Percentiles rank a stretch among this genome's conserved stretches.
Conservation (phyloP, 2,888 invertebrate genomes). For the Itoplectis maculator region DNA sequence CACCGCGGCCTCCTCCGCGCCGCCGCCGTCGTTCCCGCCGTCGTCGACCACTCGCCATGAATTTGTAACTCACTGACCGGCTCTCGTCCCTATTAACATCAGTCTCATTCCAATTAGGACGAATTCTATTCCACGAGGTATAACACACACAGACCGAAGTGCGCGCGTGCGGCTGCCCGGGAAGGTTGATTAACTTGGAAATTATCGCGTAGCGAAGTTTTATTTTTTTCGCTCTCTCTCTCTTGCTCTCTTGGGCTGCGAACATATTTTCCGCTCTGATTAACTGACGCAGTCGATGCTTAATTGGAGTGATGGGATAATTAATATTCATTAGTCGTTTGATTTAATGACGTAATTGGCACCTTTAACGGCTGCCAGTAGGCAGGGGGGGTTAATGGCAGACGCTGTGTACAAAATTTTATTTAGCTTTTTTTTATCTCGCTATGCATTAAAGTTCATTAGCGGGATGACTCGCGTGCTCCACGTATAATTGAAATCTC, state of each 20-base stretch:
- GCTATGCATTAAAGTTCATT: not conserved
- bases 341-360: not conserved
- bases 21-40: conserved; percentile 54
- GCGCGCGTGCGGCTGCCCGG: not conserved
- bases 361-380: not conserved
- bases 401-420: not conserved
- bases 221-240: too few relatives aligned
- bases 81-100: conserved; percentile 64
- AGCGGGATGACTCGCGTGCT: not conserved
- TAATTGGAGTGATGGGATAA: not conserved
- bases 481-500: not conserved
- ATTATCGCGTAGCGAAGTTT: not conserved
- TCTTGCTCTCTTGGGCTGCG: not conserved
- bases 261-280: not conserved
- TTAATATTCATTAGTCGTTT: conserved; percentile 1
- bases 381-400: not conserved
- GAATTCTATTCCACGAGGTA: conserved; percentile 18
- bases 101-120: conserved; percentile 59
- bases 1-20: conserved; percentile 10
- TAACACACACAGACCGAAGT: not conserved
- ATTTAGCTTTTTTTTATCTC: not conserved
- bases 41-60: conserved; percentile 63
- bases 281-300: not conserved
- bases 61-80: conserved; percentile 67
- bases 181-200: conserved; percentile 13